Evolutionary conservation across 1,140 invertebrate species (phyloP), one percentile per base, ranked within the genome.

Genomic region (Drosophila kikkawai): DNA sequence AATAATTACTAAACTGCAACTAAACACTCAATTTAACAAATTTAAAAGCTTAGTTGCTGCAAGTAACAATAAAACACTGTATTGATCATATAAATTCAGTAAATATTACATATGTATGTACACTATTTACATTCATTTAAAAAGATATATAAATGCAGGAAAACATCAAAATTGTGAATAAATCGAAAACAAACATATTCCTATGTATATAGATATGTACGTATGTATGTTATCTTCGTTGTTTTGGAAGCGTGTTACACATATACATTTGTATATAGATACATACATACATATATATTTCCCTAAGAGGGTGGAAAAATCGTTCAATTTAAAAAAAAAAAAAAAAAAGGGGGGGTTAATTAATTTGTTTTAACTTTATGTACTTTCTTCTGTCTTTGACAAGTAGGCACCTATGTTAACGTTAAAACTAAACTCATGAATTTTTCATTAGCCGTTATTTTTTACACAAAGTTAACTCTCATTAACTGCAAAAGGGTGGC

Each of bases 271-370:
- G 3, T 2, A 34, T 19, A 12, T 15, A 15, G 6, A 15, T 44
- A 13, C 8, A 4, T 5, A 29, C 7, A 29, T 13, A 4, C 17
- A 45, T 3, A 37, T 55, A 37, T 55, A 22, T 37, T 22, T 53
- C 19, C 12, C 17, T 0, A 53, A 19, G 50, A 36, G 50, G 50
- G 50, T 36, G 32, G 50, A 53, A 53, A 53, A 36, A 53, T 36
- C 29, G 50, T 53, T 19, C 4, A 19, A 19, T 53, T 36, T 13
- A 22, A 22, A 22, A 22, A 22, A 22, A 19, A n/a, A 1, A 36
- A 4, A 51, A 34, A 19, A 15, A n/a, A 34, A 7, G n/a, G 32
- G 12, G 36, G 36, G 50, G 17, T 36, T 36, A 19, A 53, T 19
- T 36, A 8, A 5, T 36, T 53, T 4, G 17, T 7, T 17, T 19